Conservation (phyloP, 2,888 invertebrate species). For the Pyrgus malvae region DNA sequence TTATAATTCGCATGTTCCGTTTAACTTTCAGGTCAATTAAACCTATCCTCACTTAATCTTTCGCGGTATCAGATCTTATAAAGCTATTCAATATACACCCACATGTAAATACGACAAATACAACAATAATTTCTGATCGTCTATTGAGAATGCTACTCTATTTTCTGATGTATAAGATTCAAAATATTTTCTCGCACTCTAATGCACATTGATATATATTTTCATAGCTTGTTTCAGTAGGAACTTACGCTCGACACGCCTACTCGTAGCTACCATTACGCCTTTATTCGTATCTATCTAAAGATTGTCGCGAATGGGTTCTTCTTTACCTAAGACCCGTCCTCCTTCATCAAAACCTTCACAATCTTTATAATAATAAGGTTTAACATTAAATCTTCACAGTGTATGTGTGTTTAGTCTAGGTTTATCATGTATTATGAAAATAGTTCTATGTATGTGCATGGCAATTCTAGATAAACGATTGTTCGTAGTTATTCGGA, state of each 20-base stretch:
- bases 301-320: constrained; percentile 47
- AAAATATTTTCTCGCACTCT: constrained; percentile 70
- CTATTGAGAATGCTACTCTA: constrained; percentile 68
- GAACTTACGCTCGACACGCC: constrained; percentile 63
- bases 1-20: constrained; percentile 28
- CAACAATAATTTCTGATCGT: constrained; percentile 71
- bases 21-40: constrained; percentile 55
- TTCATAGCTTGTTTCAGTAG: constrained; percentile 72
- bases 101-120: constrained; percentile 66
- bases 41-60: constrained; percentile 47
- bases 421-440: constrained; percentile 62
- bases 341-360: constrained; percentile 52
- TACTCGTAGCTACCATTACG: constrained; percentile 44
- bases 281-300: constrained; percentile 32
- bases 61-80: constrained; percentile 48
- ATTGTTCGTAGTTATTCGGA: constrained; percentile 74
- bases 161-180: constrained; percentile 70
- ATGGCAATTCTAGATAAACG: constrained; percentile 75
- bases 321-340: constrained; percentile 52
- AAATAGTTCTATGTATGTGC: constrained; percentile 69
- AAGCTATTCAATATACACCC: constrained; percentile 69
- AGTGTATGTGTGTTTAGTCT: constrained; percentile 74
- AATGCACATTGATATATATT: constrained; percentile 69
- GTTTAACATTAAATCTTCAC: constrained; percentile 58
- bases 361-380: constrained; percentile 57